phyloP scores from a whole-genome alignment of 2,888 invertebrate genomes.

The Drosophila atripex region DNA sequence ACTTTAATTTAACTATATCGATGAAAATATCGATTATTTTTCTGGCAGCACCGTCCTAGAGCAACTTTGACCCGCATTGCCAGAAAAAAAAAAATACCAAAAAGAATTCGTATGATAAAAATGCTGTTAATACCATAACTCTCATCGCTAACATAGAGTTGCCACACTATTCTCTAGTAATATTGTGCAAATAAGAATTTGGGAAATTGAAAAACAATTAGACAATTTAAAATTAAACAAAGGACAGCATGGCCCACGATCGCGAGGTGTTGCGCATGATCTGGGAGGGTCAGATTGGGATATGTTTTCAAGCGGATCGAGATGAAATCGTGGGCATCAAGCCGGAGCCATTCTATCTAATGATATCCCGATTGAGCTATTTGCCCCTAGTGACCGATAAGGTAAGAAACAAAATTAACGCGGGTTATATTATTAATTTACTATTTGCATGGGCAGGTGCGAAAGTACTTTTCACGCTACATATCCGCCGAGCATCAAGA shows the following conservation, averaged over 20 bases:
- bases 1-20: no score
- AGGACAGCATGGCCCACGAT: slow-evolving; percentile 92
- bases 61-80: no score
- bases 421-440: not conserved
- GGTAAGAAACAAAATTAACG: slow-evolving; percentile 84
- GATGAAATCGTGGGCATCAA: slow-evolving; percentile 95
- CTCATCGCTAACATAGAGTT: not conserved
- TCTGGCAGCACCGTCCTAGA: no score
- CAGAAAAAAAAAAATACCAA: no score
- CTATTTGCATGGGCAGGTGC: slow-evolving; percentile 86
- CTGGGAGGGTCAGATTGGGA: slow-evolving; percentile 97
- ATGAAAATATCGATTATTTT: no score
- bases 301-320: slow-evolving; percentile 94
- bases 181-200: slow-evolving; percentile 2
- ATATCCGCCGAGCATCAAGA: slow-evolving; percentile 92
- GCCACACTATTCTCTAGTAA: slow-evolving; percentile 11
- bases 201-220: not conserved
- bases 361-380: slow-evolving; percentile 96
- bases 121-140: no score
- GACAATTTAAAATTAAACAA: not conserved
- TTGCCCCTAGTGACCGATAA: slow-evolving; percentile 98
- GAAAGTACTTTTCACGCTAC: slow-evolving; percentile 93
- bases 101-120: no score
- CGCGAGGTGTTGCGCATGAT: slow-evolving; percentile 96
- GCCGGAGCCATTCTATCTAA: slow-evolving; percentile 96